phyloP scores from a whole-genome alignment of 2,888 invertebrate species.

The Zelleria hepariella region DNA sequence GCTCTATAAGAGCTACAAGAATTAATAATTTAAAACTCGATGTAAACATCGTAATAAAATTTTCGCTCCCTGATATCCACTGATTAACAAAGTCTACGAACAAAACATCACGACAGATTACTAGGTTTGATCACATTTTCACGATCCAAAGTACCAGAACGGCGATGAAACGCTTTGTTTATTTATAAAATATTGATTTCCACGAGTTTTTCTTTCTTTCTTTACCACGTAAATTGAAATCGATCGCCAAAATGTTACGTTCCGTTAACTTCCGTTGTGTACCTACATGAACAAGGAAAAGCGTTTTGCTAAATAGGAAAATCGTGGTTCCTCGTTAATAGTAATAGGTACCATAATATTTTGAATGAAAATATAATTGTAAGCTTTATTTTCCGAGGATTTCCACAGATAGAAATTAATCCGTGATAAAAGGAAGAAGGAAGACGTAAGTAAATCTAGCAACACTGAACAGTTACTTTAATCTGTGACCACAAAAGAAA shows the following conservation, averaged over 20 bases:
- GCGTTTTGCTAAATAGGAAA: no score
- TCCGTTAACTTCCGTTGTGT: slow-evolving; percentile 3
- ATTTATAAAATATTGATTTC: slow-evolving; percentile 4
- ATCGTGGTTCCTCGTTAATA: no score
- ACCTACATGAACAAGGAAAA: no score
- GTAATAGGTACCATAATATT: no score
- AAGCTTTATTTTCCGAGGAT: no score
- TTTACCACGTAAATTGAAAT: neutral
- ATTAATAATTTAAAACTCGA: slow-evolving; percentile 23
- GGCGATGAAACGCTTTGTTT: neutral
- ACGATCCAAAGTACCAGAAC: neutral
- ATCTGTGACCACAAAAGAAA: neutral
- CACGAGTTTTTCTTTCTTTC: slow-evolving; percentile 1
- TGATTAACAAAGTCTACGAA: neutral
- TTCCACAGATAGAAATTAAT: no score
- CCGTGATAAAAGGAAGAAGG: neutral
- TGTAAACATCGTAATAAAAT: slow-evolving; percentile 19
- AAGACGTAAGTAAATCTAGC: no score
- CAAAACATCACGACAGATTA: neutral
- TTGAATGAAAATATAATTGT: no score
- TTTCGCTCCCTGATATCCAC: slow-evolving; percentile 5
- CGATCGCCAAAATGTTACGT: slow-evolving; percentile 1
- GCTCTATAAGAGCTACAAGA: slow-evolving; percentile 23
- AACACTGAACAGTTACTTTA: no score
- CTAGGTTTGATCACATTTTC: neutral